Percentiles rank a stretch among this genome's conserved stretches.
Evolutionary conservation across 2,888 invertebrate genomes (phyloP).

Genomic region (Sisyra terminalis): DNA sequence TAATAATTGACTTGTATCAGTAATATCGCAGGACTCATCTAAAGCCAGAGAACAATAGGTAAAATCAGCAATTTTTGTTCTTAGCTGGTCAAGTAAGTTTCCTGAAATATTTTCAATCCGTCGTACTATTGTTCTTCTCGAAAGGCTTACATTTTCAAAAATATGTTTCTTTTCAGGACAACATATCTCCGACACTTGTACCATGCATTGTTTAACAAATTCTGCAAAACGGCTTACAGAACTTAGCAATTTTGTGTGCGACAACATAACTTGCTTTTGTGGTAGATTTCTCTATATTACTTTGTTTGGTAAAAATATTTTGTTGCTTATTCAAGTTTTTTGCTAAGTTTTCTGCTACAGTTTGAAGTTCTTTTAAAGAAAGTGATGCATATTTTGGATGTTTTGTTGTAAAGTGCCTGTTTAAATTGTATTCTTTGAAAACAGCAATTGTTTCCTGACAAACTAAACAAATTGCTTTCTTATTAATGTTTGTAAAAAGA

Average conservation of each 20-base stretch:
- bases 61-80: neutral
- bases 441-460: neutral
- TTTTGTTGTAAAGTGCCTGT: slow-evolving; percentile 6
- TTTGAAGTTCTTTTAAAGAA: slow-evolving; percentile 9
- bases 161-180: slow-evolving; percentile 11
- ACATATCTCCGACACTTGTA: slow-evolving; percentile 1
- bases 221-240: slow-evolving; percentile 10
- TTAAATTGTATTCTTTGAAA: slow-evolving; percentile 1
- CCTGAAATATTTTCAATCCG: neutral
- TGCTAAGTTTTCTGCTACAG: slow-evolving; percentile 7
- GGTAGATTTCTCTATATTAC: slow-evolving; percentile 9
- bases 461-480: neutral
- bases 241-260: slow-evolving; percentile 11
- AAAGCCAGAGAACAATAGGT: neutral
- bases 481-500: slow-evolving; percentile 2
- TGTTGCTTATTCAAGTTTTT: slow-evolving; percentile 8
- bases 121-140: slow-evolving; percentile 10
- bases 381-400: slow-evolving; percentile 8
- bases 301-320: slow-evolving; percentile 8
- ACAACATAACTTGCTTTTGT: slow-evolving; percentile 12
- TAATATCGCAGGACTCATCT: neutral
- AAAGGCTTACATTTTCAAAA: slow-evolving; percentile 11
- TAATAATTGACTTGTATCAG: neutral
- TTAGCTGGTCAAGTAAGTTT: neutral
- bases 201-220: slow-evolving; percentile 8